Evolutionary conservation across 2,888 invertebrate species (phyloP).

Genomic region (Strigamia maritima): DNA sequence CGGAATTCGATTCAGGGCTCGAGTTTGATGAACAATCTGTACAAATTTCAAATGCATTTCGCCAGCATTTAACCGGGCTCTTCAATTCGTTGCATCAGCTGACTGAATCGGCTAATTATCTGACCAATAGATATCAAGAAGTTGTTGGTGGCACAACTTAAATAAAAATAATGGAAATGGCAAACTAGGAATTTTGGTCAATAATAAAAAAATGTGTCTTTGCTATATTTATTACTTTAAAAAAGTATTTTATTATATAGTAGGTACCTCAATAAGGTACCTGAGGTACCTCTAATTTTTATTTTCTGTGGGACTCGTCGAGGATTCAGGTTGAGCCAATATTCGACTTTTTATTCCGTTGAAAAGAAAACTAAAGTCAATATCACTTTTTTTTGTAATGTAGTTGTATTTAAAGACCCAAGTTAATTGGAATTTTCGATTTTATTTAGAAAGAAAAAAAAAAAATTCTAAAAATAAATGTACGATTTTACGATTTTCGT

Average conservation of each 20-base stretch:
- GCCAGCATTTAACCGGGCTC: conserved; percentile 77
- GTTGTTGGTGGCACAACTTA: conserved; percentile 66
- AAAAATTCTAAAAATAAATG: too few relatives aligned
- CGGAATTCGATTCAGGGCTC: conserved; percentile 55
- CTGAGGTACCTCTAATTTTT: too few relatives aligned
- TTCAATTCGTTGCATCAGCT: conserved; percentile 78
- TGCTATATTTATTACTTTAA: too few relatives aligned
- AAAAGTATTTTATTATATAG: too few relatives aligned
- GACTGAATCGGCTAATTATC: conserved; percentile 81
- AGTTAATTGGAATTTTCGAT: too few relatives aligned
- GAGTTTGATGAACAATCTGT: conserved; percentile 53
- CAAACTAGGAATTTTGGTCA: too few relatives aligned
- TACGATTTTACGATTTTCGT: too few relatives aligned
- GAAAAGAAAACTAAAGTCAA: neutral
- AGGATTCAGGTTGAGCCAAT: neutral
- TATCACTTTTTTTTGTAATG: too few relatives aligned
- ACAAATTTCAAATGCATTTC: conserved; percentile 68
- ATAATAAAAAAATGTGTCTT: too few relatives aligned
- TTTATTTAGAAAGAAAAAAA: too few relatives aligned
- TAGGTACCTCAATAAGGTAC: too few relatives aligned
- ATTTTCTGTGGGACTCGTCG: neutral
- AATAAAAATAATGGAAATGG: neutral
- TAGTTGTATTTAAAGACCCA: too few relatives aligned
- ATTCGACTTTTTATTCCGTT: neutral
- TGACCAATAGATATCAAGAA: conserved; percentile 83